These are phyloP conservation scores for Dicyrtoma fusca DNA, from an alignment of 2,888 invertebrate species.

Conservation along the genomic window DNA sequence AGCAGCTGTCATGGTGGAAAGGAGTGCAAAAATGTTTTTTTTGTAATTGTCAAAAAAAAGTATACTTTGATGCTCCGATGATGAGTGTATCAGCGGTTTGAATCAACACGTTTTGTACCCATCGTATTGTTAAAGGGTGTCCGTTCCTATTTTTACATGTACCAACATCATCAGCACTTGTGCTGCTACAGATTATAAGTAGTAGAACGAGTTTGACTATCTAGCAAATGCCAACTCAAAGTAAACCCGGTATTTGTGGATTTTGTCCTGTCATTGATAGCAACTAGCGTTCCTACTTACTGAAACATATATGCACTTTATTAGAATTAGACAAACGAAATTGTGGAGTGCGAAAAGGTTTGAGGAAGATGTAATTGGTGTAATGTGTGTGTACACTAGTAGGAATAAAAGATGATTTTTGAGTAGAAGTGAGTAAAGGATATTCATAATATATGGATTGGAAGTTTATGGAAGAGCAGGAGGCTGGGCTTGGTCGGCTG, in stretches of 20 bases:
- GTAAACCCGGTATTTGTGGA: too few species aligned
- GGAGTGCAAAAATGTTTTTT: not conserved
- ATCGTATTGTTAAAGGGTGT: not conserved
- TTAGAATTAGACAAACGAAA: too few species aligned
- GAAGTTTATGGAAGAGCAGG: conserved; percentile 23
- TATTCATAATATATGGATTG: not conserved
- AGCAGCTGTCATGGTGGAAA: not conserved
- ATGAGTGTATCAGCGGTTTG: conserved; percentile 5
- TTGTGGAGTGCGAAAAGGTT: not conserved
- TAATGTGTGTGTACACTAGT: too few species aligned
- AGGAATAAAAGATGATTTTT: not conserved
- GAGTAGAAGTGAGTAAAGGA: not conserved
- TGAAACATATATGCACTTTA: not conserved
- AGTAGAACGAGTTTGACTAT: too few species aligned
- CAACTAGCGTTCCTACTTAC: too few species aligned
- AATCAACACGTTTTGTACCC: conserved; percentile 3
- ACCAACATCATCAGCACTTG: too few species aligned
- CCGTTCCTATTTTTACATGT: not conserved
- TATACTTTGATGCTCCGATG: not conserved
- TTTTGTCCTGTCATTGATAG: too few species aligned
- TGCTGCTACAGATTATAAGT: too few species aligned
- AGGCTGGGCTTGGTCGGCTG: conserved; percentile 26
- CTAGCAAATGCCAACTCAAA: too few species aligned
- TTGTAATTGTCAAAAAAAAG: not conserved
- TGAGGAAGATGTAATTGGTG: not conserved